phyloP scores from a whole-genome alignment of 2,888 invertebrate species.

The Brachypterus glaber region DNA sequence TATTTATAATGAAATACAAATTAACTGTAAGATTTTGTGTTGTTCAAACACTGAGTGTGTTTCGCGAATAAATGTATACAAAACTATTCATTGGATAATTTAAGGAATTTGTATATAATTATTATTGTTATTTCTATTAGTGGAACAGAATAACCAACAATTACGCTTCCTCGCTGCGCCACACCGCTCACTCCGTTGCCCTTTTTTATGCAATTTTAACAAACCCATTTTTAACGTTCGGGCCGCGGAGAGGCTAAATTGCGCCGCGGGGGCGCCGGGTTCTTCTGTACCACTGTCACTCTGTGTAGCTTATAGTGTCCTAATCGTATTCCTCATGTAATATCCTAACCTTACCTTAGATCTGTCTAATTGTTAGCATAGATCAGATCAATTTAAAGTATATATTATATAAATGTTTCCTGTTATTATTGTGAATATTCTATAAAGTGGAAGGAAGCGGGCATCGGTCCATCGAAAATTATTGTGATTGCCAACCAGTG shows the following conservation, averaged over 20 bases:
- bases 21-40: constrained; percentile 34
- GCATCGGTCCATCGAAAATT: constrained; percentile 16
- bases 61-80: constrained; percentile 37
- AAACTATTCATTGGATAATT: constrained; percentile 34
- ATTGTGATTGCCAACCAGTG: constrained; percentile 24
- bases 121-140: constrained; percentile 31
- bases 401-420: constrained; percentile 45
- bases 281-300: constrained; percentile 26
- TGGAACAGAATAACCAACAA: constrained; percentile 3
- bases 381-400: constrained; percentile 39
- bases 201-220: too few species aligned
- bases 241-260: too few species aligned
- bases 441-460: constrained; percentile 24
- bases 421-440: constrained; percentile 42
- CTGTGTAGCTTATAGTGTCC: constrained; percentile 39
- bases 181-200: too few species aligned
- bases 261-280: not conserved
- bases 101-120: constrained; percentile 40
- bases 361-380: constrained; percentile 41
- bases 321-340: constrained; percentile 38
- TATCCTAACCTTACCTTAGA: constrained; percentile 34
- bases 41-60: constrained; percentile 30
- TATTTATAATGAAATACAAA: constrained; percentile 34
- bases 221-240: too few species aligned
- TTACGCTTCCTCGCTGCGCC: too few species aligned